These are phyloP conservation scores for Enteromius thamalakanensis DNA, from an alignment of 2,797 vertebrate genomes.

Conservation along the genomic window DNA sequence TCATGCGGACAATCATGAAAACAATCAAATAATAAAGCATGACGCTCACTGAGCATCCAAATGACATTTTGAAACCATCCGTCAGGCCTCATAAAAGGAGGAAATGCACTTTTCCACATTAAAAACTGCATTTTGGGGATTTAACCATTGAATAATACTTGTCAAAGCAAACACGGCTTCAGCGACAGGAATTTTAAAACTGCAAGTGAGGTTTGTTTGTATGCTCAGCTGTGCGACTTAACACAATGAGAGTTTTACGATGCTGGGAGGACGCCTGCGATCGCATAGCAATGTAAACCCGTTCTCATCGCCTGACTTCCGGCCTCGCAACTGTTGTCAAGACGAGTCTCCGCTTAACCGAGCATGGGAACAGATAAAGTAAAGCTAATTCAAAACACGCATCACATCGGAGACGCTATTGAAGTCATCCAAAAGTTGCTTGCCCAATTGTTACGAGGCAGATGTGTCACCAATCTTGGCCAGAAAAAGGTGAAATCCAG, in stretches of 20 bases:
- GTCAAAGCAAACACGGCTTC: conserved; percentile 65
- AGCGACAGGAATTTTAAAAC: conserved; percentile 53
- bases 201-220: conserved; percentile 70
- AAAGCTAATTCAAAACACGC: conserved; percentile 50
- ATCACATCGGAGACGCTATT: conserved; percentile 21
- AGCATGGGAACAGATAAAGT: conserved; percentile 54
- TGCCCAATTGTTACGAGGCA: not conserved
- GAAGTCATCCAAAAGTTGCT: conserved; percentile 19
- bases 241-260: conserved; percentile 70
- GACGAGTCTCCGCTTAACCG: conserved; percentile 56
- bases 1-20: conserved; percentile 38
- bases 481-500: conserved; percentile 15
- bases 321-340: conserved; percentile 70
- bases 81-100: conserved; percentile 28
- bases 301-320: conserved; percentile 68
- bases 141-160: conserved; percentile 67
- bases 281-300: conserved; percentile 67
- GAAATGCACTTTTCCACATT: conserved; percentile 44
- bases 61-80: conserved; percentile 12
- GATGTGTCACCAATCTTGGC: not conserved
- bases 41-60: not conserved
- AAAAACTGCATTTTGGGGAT: conserved; percentile 57
- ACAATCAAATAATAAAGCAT: conserved; percentile 50
- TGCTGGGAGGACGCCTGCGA: conserved; percentile 72
- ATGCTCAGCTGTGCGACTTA: conserved; percentile 76